phyloP scores from a whole-genome alignment of 2,797 vertebrate genomes.

The Gouania willdenowi region DNA sequence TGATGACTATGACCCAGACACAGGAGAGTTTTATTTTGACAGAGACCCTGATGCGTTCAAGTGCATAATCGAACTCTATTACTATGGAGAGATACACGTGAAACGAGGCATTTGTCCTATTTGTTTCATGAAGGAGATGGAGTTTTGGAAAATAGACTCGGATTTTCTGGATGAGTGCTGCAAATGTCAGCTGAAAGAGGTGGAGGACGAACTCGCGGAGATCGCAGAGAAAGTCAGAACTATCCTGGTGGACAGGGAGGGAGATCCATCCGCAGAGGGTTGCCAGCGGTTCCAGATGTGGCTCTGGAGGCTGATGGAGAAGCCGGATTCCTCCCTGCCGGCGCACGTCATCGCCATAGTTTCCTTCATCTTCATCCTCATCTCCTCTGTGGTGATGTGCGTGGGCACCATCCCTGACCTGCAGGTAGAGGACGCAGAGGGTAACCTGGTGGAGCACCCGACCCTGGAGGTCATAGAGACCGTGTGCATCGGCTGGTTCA shows the following conservation, averaged over 20 bases:
- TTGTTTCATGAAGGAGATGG: slow-evolving; percentile 95
- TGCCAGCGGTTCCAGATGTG: slow-evolving; percentile 85
- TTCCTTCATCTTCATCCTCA: slow-evolving; percentile 92
- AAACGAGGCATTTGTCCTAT: slow-evolving; percentile 93
- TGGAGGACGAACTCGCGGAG: slow-evolving; percentile 88
- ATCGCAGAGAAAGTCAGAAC: slow-evolving; percentile 89
- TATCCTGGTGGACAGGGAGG: slow-evolving; percentile 87
- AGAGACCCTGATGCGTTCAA: slow-evolving; percentile 92
- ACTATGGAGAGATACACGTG: slow-evolving; percentile 92
- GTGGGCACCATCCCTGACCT: slow-evolving; percentile 93
- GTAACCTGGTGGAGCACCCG: slow-evolving; percentile 86
- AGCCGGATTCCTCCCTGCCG: slow-evolving; percentile 89
- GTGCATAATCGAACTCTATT: slow-evolving; percentile 90
- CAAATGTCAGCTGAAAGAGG: slow-evolving; percentile 84
- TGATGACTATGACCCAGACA: slow-evolving; percentile 91
- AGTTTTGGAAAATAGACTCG: slow-evolving; percentile 91
- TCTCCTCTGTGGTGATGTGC: slow-evolving; percentile 94
- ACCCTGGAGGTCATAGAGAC: slow-evolving; percentile 92
- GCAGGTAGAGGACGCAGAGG: slow-evolving; percentile 83
- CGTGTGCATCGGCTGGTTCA: slow-evolving; percentile 95
- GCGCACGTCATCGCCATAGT: slow-evolving; percentile 85
- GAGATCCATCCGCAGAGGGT: slow-evolving; percentile 74
- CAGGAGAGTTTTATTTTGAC: slow-evolving; percentile 94
- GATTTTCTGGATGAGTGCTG: slow-evolving; percentile 91
- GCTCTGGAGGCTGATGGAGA: slow-evolving; percentile 95